Conservation (phyloP, 2,797 vertebrate genomes). For the Sebastes cheni region DNA sequence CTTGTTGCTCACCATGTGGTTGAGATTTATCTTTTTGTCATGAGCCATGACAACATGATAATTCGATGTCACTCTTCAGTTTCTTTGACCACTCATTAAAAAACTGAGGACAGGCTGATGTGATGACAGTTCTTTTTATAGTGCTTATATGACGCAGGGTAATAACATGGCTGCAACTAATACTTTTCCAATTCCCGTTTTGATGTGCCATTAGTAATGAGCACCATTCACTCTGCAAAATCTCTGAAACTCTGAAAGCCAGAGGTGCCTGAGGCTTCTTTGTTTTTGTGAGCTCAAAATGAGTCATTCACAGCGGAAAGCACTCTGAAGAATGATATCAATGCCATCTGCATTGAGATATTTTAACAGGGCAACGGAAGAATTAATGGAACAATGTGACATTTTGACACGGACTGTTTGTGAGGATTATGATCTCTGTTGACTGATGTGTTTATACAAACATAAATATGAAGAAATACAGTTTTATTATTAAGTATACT, state of each 20-base stretch:
- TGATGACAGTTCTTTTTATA: not conserved
- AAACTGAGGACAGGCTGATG: not conserved
- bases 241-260: not conserved
- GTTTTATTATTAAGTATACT: not conserved
- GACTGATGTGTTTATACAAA: not conserved
- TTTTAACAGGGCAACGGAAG: not conserved
- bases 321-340: not conserved
- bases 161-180: not conserved
- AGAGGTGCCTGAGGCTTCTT: conserved; percentile 4
- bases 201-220: not conserved
- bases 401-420: not conserved
- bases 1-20: not conserved
- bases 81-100: not conserved
- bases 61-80: not conserved
- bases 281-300: conserved; percentile 24
- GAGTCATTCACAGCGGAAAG: conserved; percentile 26
- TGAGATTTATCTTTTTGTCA: not conserved
- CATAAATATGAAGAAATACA: not conserved
- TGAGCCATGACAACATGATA: not conserved
- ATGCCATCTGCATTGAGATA: not conserved
- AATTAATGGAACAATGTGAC: not conserved
- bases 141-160: not conserved
- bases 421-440: not conserved
- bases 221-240: not conserved
- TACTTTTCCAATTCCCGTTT: not conserved